Base-by-base conservation (phyloP, 1,140 invertebrate genomes). In the Brachionus koreanus region DNA sequence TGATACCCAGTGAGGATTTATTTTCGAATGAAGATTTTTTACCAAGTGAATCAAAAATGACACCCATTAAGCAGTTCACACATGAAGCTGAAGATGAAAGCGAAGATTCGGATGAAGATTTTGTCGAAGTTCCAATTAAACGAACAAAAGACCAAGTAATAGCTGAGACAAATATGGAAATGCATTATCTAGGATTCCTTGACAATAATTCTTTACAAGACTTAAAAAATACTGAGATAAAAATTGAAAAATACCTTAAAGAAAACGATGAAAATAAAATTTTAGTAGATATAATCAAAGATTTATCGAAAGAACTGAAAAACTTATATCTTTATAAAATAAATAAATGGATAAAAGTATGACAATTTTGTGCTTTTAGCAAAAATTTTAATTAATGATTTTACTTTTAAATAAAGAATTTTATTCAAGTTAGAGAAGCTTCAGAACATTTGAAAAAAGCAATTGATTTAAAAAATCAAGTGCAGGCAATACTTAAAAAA, bases 1-100 rank as follows among this genome's bases (percentile, higher is more conserved):
- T 90, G 4, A 52, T 89, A 6, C 89, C 89, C 10, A 83, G 83
- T 77, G 85, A 87, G 81, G 83, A 86, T 35, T 87, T 88, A 12
- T 79, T 79, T 84, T 83, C 86, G n/a, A 83, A 86, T 37, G 61
- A 85, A 75, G 84, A 84, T 19, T 57, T 85, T 35, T 52, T 12
- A 10, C 42, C 35, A 9, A 42, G 1, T 37, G 43, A 33, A 16
- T 49, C 69, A 12, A 69, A 83, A 57, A 25, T 12, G 46, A 63
- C 82, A 12, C 29, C 63, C 0, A 57, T 42, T 76, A 4, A 29
- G 6, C 2, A 13, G 49, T 39, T 46, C 6, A 10, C 5, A 7
- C 5, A 37, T 25, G 12, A 42, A 1, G n/a, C 7, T 13, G 39
- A 49, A 1, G 35, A 43, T 39, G 61, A 65, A 67, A 39, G 13